Evolutionary conservation across 2,113 vertebrate genomes (phyloP), one percentile per base, ranked within the genome.

Genomic region (Phyllostomus hastatus): DNA sequence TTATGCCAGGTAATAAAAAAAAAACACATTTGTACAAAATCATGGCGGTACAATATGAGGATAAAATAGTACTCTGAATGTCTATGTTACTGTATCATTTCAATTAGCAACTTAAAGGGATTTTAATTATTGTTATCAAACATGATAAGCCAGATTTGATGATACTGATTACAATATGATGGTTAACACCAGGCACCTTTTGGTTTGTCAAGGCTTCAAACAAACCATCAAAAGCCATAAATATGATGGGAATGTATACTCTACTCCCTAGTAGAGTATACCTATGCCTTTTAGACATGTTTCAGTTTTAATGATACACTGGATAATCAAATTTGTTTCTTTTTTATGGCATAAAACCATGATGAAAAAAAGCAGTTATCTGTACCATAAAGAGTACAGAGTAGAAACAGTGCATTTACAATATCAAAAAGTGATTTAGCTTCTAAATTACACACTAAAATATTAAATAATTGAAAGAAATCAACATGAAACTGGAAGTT

Each of bases 151-250:
- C 76, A 97, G 85, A 97, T 84, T 96, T 24, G 54, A 72, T 80
- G 35, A 66, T 87, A 95, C 85, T 96, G 97, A 97, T 98, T 97
- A 97, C 97, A 98, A 96, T 67, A 97, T 75, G 88, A 96, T 33
- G 54, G 91, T 82, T 94, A 78, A 95, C 73, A 95, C 66, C 72
- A 91, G 87, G 48, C 72, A 43, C 19, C 20, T 48, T 28, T 52
- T 95, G 76, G 54, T 31, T 80, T 80, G 94, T 94, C 79, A 95
- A 90, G 82, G 50, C 14, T 75, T 88, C 90, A 76, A 95, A 95
- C 90, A 70, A 95, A 95, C 96, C 83, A 94, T 89, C 38, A 41
- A 90, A 48, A 95, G 88, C 79, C 12, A 64, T 95, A 80, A 4
- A 24, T 79, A 94, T 52, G 88, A 97, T 82, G 79, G 94, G 94